Conservation (phyloP, 2,113 vertebrate species). For the Bucco capensis region DNA sequence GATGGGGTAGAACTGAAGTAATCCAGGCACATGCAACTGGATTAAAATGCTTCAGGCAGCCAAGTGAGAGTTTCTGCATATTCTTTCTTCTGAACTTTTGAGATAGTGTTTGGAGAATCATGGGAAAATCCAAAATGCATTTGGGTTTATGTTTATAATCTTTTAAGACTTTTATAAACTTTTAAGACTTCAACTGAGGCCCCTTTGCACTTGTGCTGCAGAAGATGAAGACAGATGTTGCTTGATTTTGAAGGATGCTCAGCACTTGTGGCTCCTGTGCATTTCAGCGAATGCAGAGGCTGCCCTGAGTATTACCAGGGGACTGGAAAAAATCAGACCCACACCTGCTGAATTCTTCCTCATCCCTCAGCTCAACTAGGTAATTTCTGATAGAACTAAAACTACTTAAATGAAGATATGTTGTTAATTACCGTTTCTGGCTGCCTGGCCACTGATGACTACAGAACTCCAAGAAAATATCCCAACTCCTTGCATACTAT, state of each 20-base stretch:
- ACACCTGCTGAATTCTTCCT: background rate
- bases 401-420: background rate
- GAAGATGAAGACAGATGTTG: no score
- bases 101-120: background rate
- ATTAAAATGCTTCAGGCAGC: background rate
- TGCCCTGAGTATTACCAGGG: no score
- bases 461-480: background rate
- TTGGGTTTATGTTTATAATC: no score
- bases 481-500: background rate
- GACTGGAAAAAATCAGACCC: background rate
- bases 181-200: background rate
- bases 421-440: background rate
- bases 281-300: background rate
- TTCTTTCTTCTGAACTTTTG: background rate
- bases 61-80: background rate
- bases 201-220: background rate
- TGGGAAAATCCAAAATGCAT: background rate
- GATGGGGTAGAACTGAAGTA: background rate
- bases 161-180: no score
- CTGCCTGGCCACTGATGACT: background rate
- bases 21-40: background rate
- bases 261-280: background rate
- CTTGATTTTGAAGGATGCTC: background rate
- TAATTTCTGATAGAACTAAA: background rate
- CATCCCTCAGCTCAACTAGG: background rate